Base-by-base conservation (phyloP, 2,888 invertebrate genomes). In the Urechis unicinctus region DNA sequence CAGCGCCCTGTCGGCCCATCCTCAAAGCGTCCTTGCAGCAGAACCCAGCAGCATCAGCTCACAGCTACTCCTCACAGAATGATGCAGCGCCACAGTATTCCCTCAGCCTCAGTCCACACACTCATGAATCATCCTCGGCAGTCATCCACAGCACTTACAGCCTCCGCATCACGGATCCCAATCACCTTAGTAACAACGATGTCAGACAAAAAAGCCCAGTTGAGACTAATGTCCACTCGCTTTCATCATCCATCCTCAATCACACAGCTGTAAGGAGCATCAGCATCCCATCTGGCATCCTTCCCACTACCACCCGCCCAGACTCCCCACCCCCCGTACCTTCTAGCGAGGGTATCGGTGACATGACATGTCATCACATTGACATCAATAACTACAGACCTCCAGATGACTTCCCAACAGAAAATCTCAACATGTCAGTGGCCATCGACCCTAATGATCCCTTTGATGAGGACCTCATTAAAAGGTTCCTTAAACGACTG, bases 401-500 rank as follows among this genome's bases (percentile, higher is more conserved):
- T 1, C 60, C 63, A 2, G 45, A 58, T 28, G 66, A 64, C 42
- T 66, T 65, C 48, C 62, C 62, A 30, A 65, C 66, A 5, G 61
- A 62, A 17, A 45, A 65, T 29, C 51, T 71, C 59, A 66, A 69
- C 3, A 60, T 59, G 55, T 73, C 73, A 0, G 59, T 72, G 2
- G 60, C 62, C 45, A 67, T 74, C 2, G 69, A 73, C 56, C 68
- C 71, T 0, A 61, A 66, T 36, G 88, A 94, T 82, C 94, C 94
- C 0, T 94, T 93, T 73, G 87, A 86, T 73, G 83, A 83, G 52
- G 83, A 84, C 50, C 78, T 89, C 29, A 83, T 88, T 48, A 79
- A 83, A 43, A 83, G 85, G 2, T 81, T 93, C 57, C 78, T 93
- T 65, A 83, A 85, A 56, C 84, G 85, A 65, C 80, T 80, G 48